Evolutionary conservation across 1,140 invertebrate species (phyloP).

Genomic region (Pseudoatta argentina): DNA sequence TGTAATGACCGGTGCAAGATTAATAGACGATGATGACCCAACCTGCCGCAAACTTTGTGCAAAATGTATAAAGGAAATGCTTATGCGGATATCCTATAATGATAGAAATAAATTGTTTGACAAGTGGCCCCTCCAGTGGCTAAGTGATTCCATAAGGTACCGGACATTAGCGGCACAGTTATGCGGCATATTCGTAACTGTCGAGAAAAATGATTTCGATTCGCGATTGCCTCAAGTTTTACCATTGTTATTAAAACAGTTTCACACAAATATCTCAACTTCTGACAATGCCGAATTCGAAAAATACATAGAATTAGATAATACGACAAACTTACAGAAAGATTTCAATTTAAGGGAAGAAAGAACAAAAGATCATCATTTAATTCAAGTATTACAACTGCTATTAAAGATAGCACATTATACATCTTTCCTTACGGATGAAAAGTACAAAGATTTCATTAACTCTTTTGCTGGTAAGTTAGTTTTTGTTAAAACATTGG

Average conservation of each 20-base stretch:
- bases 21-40: constrained; percentile 91
- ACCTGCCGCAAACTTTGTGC: constrained; percentile 90
- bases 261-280: constrained; percentile 73
- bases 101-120: constrained; percentile 89
- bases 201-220: constrained; percentile 90
- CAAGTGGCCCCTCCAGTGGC: constrained; percentile 88
- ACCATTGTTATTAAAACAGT: constrained; percentile 86
- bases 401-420: constrained; percentile 88
- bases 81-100: constrained; percentile 87
- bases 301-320: constrained; percentile 80
- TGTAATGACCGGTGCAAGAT: constrained; percentile 90
- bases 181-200: constrained; percentile 90
- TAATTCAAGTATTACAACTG: constrained; percentile 91
- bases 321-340: constrained; percentile 60
- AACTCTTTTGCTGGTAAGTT: constrained; percentile 86
- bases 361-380: constrained; percentile 89
- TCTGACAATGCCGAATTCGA: constrained; percentile 77
- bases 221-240: constrained; percentile 86
- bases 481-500: not conserved
- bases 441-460: constrained; percentile 83
- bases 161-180: constrained; percentile 88
- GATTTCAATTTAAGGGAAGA: constrained; percentile 77
- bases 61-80: constrained; percentile 89
- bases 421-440: constrained; percentile 85
- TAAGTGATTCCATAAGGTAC: constrained; percentile 88